These are phyloP conservation scores for Catocala sponsa DNA, from an alignment of 2,888 invertebrate genomes.

Conservation along the genomic window DNA sequence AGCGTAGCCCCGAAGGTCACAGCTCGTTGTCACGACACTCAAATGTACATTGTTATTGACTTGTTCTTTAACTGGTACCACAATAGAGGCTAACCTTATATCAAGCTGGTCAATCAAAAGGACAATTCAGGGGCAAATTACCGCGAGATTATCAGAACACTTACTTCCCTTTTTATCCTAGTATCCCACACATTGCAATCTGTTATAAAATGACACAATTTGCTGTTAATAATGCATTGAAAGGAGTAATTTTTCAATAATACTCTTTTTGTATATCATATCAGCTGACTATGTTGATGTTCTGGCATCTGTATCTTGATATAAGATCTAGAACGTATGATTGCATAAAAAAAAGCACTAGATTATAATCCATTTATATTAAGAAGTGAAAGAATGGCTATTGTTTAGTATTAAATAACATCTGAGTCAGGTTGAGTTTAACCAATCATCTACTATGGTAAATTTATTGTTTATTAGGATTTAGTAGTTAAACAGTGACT, in stretches of 20 bases:
- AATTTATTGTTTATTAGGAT: too few relatives aligned
- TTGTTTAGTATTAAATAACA: too few relatives aligned
- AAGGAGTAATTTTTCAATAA: neutral
- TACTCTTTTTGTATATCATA: too few relatives aligned
- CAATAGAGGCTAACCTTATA: slow-evolving; percentile 27
- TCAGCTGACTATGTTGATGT: too few relatives aligned
- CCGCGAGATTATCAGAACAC: slow-evolving; percentile 2
- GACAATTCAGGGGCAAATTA: slow-evolving; percentile 15
- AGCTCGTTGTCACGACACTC: slow-evolving; percentile 22
- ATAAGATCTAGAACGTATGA: too few relatives aligned
- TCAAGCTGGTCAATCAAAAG: slow-evolving; percentile 19
- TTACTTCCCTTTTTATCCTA: neutral
- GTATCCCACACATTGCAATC: neutral
- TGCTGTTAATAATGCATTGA: neutral
- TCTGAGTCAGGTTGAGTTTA: too few relatives aligned
- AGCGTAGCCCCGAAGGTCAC: slow-evolving; percentile 66
- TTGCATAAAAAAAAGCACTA: too few relatives aligned
- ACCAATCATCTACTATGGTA: too few relatives aligned
- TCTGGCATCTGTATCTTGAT: too few relatives aligned
- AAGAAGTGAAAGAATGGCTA: too few relatives aligned
- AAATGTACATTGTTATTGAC: slow-evolving; percentile 32
- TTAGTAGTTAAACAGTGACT: too few relatives aligned
- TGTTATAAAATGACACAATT: neutral
- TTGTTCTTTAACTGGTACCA: slow-evolving; percentile 19
- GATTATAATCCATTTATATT: too few relatives aligned